Percentiles rank a stretch among this genome's conserved stretches.
Evolutionary conservation across 2,888 invertebrate genomes (phyloP).

Genomic region (Eristalinus sepulchralis): DNA sequence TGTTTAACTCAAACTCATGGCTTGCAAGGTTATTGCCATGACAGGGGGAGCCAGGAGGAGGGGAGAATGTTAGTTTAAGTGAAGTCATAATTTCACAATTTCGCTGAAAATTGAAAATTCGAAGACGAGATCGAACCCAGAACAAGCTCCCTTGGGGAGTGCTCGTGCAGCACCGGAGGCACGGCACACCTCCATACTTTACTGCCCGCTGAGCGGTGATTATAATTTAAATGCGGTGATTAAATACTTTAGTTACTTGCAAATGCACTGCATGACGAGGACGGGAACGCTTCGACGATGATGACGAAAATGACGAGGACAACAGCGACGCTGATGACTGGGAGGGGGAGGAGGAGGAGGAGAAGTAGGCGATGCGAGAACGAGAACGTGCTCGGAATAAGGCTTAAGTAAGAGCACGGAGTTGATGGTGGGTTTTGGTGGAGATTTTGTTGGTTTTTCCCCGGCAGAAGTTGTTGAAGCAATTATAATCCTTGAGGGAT

Average conservation of each 20-base stretch:
- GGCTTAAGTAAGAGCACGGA: conserved; percentile 8
- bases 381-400: conserved; percentile 33
- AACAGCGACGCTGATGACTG: conserved; percentile 1
- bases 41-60: background rate
- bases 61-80: conserved; percentile 51
- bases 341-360: background rate
- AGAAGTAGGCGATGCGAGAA: conserved; percentile 31
- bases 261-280: conserved; percentile 44
- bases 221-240: conserved; percentile 68
- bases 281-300: conserved; percentile 15
- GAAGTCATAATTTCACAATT: conserved; percentile 42
- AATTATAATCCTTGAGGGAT: conserved; percentile 42
- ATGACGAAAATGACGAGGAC: background rate
- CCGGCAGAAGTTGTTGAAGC: conserved; percentile 40
- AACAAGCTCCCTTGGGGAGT: conserved; percentile 3
- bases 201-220: conserved; percentile 53
- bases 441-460: conserved; percentile 66
- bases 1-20: conserved; percentile 41
- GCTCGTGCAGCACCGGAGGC: background rate
- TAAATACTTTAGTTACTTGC: conserved; percentile 69
- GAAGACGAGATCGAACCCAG: conserved; percentile 13
- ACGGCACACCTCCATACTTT: conserved; percentile 1
- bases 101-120: conserved; percentile 8
- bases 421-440: conserved; percentile 50
- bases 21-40: background rate